Evolutionary conservation across 2,797 vertebrate genomes (phyloP).

Genomic region (Sebastes oblongus): DNA sequence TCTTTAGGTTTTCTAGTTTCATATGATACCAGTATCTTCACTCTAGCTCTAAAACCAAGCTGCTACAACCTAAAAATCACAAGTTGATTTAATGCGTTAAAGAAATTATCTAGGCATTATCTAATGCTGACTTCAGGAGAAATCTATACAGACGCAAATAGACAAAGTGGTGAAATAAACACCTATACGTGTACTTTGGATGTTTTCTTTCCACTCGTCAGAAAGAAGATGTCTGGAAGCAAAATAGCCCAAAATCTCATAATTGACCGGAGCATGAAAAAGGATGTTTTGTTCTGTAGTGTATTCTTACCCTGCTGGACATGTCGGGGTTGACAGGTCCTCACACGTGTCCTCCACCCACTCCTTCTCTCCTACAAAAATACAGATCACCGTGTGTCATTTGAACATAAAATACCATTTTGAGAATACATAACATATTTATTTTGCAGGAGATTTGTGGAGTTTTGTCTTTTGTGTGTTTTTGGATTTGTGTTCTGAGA

Average conservation of each 20-base stretch:
- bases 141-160: not conserved
- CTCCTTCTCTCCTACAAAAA: slow-evolving; percentile 60
- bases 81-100: no score
- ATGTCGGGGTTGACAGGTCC: slow-evolving; percentile 50
- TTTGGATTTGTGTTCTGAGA: not conserved
- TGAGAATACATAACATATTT: no score
- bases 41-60: no score
- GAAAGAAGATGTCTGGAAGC: not conserved
- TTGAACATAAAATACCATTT: no score
- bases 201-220: not conserved
- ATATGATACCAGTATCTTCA: no score
- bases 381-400: no score
- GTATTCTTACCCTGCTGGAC: slow-evolving; percentile 70
- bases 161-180: not conserved
- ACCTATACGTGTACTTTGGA: not conserved
- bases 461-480: no score
- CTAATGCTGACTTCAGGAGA: not conserved
- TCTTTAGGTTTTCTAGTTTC: no score
- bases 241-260: not conserved
- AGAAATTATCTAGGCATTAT: not conserved
- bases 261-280: not conserved
- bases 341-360: slow-evolving; percentile 80
- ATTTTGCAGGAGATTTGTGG: no score
- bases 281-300: not conserved
- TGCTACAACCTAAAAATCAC: no score